Conservation (phyloP, 1,140 invertebrate genomes). For the Ceratitis capitata region DNA sequence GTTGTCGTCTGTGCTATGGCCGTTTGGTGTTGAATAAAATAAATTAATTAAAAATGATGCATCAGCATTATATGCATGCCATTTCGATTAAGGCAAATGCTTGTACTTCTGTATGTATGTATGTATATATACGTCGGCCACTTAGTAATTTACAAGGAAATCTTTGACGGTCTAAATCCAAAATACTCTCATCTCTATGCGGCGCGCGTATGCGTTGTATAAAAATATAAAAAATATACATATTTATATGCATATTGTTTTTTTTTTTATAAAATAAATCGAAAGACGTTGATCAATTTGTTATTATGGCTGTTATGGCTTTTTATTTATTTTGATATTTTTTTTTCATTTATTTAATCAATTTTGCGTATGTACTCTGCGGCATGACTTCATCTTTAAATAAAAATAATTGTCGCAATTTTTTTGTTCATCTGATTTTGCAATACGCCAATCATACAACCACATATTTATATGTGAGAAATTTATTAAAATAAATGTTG, state of each 20-base stretch:
- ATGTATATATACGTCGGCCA: neutral
- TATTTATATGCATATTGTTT: too few relatives aligned
- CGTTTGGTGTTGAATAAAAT: neutral
- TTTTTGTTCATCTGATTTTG: constrained; percentile 8
- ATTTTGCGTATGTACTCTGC: neutral
- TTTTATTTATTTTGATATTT: neutral
- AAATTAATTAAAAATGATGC: constrained; percentile 13
- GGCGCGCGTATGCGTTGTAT: neutral
- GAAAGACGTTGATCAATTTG: neutral
- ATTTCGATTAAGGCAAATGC: neutral
- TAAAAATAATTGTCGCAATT: neutral
- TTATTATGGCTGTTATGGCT: too few relatives aligned
- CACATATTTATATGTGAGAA: neutral
- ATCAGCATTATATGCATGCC: constrained; percentile 7
- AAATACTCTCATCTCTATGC: neutral
- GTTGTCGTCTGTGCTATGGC: too few relatives aligned
- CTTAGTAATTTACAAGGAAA: neutral
- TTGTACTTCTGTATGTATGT: neutral
- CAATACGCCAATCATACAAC: neutral
- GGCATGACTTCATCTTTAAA: neutral
- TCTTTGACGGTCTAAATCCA: neutral
- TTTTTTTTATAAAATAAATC: neutral
- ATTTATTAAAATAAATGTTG: neutral
- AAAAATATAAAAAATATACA: neutral
- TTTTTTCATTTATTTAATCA: neutral